phyloP scores from a whole-genome alignment of 2,113 vertebrate genomes.

The Lepisosteus osseus region DNA sequence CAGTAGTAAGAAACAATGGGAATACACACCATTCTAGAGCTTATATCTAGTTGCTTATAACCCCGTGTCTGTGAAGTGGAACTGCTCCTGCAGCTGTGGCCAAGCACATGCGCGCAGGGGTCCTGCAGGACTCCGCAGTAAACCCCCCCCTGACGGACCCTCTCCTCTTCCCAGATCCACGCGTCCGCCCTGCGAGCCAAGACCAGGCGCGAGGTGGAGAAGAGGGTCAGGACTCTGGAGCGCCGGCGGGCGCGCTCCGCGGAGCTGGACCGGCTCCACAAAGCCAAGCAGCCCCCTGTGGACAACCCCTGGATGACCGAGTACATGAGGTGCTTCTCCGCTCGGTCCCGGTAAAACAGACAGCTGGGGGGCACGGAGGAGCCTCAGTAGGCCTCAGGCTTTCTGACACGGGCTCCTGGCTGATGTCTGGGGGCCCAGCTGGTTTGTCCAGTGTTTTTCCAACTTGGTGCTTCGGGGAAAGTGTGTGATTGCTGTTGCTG shows the following conservation, averaged over 20 bases:
- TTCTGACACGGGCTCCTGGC: too few relatives aligned
- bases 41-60: neutral
- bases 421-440: too few relatives aligned
- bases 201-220: conserved; percentile 82
- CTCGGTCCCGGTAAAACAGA: conserved; percentile 64
- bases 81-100: neutral
- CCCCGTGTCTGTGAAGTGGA: neutral
- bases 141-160: neutral
- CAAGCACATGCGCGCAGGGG: neutral
- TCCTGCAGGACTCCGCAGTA: too few relatives aligned
- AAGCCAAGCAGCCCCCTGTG: conserved; percentile 51
- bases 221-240: conserved; percentile 65
- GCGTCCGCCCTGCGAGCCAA: conserved; percentile 88
- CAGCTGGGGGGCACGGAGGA: too few relatives aligned
- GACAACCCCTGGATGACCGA: conserved; percentile 92
- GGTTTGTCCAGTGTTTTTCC: too few relatives aligned
- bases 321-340: conserved; percentile 93
- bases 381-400: too few relatives aligned
- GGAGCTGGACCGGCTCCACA: conserved; percentile 57
- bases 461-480: too few relatives aligned
- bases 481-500: too few relatives aligned
- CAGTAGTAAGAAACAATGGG: too few relatives aligned
- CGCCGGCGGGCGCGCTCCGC: conserved; percentile 67
- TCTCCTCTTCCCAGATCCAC: conserved; percentile 70
- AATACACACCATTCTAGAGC: too few relatives aligned